Evolutionary conservation across 2,888 invertebrate species (phyloP).

Genomic region (Nomada fabriciana): DNA sequence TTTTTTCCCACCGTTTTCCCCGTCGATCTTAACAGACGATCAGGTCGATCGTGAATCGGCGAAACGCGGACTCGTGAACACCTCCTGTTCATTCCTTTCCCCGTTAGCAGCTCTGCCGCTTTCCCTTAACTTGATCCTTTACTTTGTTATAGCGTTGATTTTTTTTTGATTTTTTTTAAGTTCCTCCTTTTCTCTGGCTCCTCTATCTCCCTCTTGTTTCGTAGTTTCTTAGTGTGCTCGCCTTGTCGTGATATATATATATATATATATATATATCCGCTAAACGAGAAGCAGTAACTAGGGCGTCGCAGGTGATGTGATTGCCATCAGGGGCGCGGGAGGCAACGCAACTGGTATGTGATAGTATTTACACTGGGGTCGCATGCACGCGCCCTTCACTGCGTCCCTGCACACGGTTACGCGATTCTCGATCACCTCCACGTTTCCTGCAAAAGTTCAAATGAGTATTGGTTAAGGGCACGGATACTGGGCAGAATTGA

Average conservation of each 20-base stretch:
- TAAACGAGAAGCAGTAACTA: constrained; percentile 73
- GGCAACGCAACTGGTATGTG: constrained; percentile 97
- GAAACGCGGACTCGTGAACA: constrained; percentile 35
- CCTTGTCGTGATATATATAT: constrained; percentile 44
- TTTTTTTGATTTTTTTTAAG: not conserved
- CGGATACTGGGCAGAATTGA: no score
- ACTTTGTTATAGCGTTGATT: not conserved
- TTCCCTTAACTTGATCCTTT: not conserved
- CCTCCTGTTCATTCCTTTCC: constrained; percentile 13
- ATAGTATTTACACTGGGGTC: constrained; percentile 98
- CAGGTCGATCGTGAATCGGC: constrained; percentile 25
- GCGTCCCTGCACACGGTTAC: constrained; percentile 98
- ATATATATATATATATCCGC: constrained; percentile 36
- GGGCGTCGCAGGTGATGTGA: constrained; percentile 83
- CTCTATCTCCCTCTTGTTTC: constrained; percentile 7
- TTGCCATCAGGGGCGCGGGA: constrained; percentile 91
- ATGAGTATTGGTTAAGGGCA: not conserved
- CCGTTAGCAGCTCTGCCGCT: not conserved
- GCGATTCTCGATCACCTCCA: constrained; percentile 97
- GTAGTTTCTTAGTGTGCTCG: constrained; percentile 37
- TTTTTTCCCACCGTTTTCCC: not conserved
- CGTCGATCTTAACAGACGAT: constrained; percentile 36
- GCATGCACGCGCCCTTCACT: constrained; percentile 96
- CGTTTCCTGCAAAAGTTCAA: constrained; percentile 89
- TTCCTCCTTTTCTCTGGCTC: not conserved